Percentiles rank a stretch among this genome's conserved stretches.
These are phyloP conservation scores for Phylloscopus trochilus DNA, from an alignment of 2,113 vertebrate species.

Conservation along the genomic window DNA sequence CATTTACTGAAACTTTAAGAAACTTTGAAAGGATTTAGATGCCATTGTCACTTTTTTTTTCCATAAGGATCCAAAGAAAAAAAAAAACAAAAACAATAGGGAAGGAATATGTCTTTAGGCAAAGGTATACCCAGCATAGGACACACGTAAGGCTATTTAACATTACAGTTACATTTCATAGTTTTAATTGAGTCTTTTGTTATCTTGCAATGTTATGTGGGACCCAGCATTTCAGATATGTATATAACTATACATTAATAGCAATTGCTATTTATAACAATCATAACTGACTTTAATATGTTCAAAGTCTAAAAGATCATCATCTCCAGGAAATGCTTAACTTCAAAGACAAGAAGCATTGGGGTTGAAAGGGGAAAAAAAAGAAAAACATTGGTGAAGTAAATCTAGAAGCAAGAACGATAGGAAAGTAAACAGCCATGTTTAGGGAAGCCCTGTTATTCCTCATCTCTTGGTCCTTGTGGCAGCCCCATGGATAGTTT, in stretches of 20 bases:
- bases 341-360: background rate
- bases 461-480: accelerated
- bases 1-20: background rate
- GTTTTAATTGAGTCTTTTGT: background rate
- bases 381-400: background rate
- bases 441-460: background rate
- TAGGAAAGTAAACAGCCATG: background rate
- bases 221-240: background rate
- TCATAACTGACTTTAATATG: background rate
- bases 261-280: background rate
- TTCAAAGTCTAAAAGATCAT: background rate
- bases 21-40: background rate
- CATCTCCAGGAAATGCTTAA: background rate
- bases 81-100: background rate
- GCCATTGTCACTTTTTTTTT: background rate
- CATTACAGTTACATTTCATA: background rate
- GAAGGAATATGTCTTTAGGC: background rate
- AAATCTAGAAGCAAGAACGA: background rate
- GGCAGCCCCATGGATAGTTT: background rate
- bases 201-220: background rate
- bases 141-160: background rate
- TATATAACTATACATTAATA: background rate
- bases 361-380: background rate
- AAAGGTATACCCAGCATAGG: background rate
- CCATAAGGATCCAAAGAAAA: background rate